Percentiles rank a stretch among this genome's conserved stretches.
These are phyloP conservation scores for rat (Rattus norvegicus) DNA, from an alignment of 2,113 vertebrate species.

Conservation along the genomic window DNA sequence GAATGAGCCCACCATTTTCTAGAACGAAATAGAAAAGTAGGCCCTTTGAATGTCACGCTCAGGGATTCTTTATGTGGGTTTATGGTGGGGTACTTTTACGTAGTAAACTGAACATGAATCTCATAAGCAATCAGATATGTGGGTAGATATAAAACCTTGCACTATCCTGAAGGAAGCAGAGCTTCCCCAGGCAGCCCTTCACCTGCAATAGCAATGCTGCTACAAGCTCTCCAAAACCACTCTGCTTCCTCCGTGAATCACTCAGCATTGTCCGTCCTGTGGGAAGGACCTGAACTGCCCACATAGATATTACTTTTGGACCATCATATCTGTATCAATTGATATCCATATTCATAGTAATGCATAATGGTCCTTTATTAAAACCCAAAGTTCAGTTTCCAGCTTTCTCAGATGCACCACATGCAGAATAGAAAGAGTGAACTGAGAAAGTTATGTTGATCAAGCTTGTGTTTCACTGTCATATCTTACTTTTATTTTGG, in stretches of 20 bases:
- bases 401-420: not conserved
- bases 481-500: not conserved
- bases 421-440: not conserved
- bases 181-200: not conserved
- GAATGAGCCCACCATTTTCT: not conserved
- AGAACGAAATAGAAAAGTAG: not conserved
- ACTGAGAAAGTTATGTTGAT: not conserved
- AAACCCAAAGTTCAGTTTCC: not conserved
- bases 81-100: not conserved
- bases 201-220: not conserved
- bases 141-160: not conserved
- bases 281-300: conserved; percentile 20
- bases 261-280: not conserved
- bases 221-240: not conserved
- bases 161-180: not conserved
- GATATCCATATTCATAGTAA: not conserved
- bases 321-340: not conserved
- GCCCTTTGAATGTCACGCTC: not conserved
- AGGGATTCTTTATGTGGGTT: not conserved
- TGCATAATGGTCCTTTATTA: not conserved
- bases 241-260: not conserved
- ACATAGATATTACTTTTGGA: not conserved
- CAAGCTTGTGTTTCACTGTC: not conserved
- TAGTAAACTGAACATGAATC: not conserved
- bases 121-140: not conserved